phyloP scores from a whole-genome alignment of 2,113 vertebrate species.

The Sylvia atricapilla region DNA sequence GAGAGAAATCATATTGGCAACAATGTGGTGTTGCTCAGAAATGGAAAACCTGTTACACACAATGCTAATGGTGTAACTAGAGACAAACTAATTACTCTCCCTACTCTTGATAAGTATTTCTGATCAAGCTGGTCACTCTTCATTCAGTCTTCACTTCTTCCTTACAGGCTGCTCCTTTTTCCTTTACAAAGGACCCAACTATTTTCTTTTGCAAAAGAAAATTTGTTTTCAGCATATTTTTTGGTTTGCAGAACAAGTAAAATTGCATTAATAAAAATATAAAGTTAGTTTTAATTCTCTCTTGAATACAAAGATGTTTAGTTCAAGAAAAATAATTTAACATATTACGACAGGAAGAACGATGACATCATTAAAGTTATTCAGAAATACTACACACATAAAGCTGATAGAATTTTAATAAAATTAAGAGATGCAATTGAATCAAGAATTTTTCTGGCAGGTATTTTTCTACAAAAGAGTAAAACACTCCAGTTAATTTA shows the following conservation, averaged over 20 bases:
- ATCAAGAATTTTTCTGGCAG: neutral
- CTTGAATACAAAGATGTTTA: neutral
- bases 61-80: neutral
- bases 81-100: neutral
- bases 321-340: neutral
- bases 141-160: neutral
- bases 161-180: neutral
- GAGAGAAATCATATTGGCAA: neutral
- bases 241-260: neutral
- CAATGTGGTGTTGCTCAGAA: neutral
- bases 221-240: neutral
- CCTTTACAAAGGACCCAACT: neutral
- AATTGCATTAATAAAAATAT: neutral
- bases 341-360: neutral
- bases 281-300: neutral
- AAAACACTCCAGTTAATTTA: neutral
- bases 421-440: neutral
- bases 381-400: rapidly evolving
- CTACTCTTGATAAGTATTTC: neutral
- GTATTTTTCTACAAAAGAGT: neutral
- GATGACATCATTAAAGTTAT: neutral
- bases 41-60: neutral
- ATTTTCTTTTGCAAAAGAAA: neutral
- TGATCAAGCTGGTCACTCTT: neutral
- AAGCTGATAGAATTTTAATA: neutral